phyloP scores from a whole-genome alignment of 2,113 vertebrate species.

The Pelecanoides urinatrix region DNA sequence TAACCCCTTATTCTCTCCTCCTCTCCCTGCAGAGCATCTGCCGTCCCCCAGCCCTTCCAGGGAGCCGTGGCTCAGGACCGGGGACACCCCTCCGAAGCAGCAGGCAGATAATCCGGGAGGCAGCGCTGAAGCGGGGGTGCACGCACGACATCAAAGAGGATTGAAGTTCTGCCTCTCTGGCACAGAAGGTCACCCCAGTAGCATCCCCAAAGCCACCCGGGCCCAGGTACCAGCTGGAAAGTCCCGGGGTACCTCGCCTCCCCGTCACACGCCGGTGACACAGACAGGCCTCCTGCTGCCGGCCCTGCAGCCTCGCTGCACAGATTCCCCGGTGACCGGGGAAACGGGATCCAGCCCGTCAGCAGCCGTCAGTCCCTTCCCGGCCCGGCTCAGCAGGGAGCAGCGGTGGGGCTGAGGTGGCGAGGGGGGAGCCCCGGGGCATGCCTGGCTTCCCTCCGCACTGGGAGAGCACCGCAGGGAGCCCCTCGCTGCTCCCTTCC shows the following conservation, averaged over 20 bases:
- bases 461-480: background rate
- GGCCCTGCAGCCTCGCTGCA: background rate
- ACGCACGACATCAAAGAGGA: background rate
- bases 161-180: background rate
- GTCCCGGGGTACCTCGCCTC: background rate
- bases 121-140: background rate
- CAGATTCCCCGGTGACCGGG: background rate
- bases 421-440: background rate
- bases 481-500: background rate
- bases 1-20: constrained; percentile 26
- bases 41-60: background rate
- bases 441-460: background rate
- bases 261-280: background rate
- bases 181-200: background rate
- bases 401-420: background rate
- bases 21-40: background rate
- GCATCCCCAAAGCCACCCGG: background rate
- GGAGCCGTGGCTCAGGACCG: background rate
- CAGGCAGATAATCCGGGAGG: too few relatives aligned
- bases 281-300: background rate
- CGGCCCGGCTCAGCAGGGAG: background rate
- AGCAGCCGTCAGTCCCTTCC: background rate
- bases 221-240: background rate
- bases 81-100: rapidly evolving
- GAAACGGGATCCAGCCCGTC: background rate